phyloP scores from a whole-genome alignment of 2,797 vertebrate genomes.

The Falco novaeseelandiae region DNA sequence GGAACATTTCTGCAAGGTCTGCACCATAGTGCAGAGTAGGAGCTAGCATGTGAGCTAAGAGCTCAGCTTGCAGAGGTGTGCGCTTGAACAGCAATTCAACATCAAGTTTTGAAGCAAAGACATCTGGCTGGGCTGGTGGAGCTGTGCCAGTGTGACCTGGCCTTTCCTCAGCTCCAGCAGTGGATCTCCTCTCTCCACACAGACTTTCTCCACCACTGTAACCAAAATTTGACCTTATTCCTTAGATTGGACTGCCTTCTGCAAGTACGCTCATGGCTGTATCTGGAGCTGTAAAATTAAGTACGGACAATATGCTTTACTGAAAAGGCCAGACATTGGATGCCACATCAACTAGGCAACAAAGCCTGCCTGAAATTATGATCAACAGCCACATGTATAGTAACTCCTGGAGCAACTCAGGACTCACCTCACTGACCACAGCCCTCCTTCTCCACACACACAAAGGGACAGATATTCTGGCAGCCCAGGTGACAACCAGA shows the following conservation, averaged over 20 bases:
- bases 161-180: not conserved
- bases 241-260: not conserved
- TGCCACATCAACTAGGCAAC: too few relatives aligned
- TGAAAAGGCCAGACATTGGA: not conserved
- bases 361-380: not conserved
- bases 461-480: not conserved
- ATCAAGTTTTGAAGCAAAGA: not conserved
- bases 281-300: not conserved
- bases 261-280: not conserved
- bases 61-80: not conserved
- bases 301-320: not conserved
- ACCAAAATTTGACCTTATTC: fast-evolving
- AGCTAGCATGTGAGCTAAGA: fast-evolving
- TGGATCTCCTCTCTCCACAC: fast-evolving
- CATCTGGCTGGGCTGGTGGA: too few relatives aligned
- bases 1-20: not conserved
- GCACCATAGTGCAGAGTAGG: fast-evolving
- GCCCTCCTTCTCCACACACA: too few relatives aligned
- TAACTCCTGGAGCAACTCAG: too few relatives aligned
- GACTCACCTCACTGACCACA: not conserved
- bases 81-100: fast-evolving
- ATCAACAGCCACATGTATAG: not conserved
- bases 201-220: fast-evolving
- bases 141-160: fast-evolving
- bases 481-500: not conserved